Evolutionary conservation across 2,797 vertebrate genomes (phyloP), one percentile per base, ranked within the genome.

Genomic region (Melanotaenia parkinsoni): DNA sequence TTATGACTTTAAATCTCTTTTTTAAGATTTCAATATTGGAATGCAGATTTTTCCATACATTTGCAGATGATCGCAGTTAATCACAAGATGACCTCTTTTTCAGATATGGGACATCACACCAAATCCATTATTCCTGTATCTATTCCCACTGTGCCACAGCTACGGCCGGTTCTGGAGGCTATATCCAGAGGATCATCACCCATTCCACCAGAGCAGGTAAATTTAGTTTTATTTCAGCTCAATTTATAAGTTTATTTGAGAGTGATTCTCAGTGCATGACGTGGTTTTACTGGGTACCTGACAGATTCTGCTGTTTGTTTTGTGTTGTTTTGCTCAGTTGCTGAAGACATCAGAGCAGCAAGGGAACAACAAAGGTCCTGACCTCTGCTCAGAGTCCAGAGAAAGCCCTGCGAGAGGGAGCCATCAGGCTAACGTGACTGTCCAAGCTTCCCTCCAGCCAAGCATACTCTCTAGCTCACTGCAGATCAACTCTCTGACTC

Each of bases 141-240:
- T 13, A 96, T 95, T 12, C 97, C 96, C 59, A 96, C 96, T 33
- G 96, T 97, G 91, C 96, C 95, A 75, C 96, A 97, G 79, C 96
- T 97, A 28, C 92, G 96, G 7, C 96, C 96, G 0, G 90, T 94
- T 68, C 94, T 97, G 70, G 93, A 96, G 80, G 93, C 95, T 54
- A 96, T 95, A 71, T 95, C 96, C 70, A 96, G 96, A 92, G 93
- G 95, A n/a, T 95, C 96, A 20, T 98, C 97, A 62, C 96, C 96
- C 2, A 90, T 96, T 72, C 95, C 95, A 0, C 92, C 94, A 13
- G 96, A 98, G 77, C 96, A 98, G 97, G 97, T 98, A 89, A 51
- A 67, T 76, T 70, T 50, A n/a, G 7, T 68, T 50, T 0, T 56
- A 20, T 10, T 33, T 20, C 12, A 51, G 45, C 10, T 37, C 22